These are phyloP conservation scores for Metalampra italica DNA, from an alignment of 2,888 invertebrate genomes.

Conservation along the genomic window DNA sequence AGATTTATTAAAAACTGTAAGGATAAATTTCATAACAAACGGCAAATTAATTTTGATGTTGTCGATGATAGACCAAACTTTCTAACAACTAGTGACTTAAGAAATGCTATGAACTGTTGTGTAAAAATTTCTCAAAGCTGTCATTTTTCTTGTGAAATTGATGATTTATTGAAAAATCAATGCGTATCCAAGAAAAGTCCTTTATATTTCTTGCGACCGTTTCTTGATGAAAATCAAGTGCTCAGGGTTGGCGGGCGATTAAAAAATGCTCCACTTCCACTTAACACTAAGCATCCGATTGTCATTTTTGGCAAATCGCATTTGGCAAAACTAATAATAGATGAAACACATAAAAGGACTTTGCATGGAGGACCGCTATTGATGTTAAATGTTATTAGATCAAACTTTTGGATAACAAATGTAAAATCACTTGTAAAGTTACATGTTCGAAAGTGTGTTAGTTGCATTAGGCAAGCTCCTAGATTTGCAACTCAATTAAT, in stretches of 20 bases:
- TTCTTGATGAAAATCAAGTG: slow-evolving; percentile 7
- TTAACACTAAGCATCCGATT: slow-evolving; percentile 13
- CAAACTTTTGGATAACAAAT: slow-evolving; percentile 13
- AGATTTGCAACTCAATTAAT: slow-evolving; percentile 2
- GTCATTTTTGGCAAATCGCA: slow-evolving; percentile 10
- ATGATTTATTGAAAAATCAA: neutral
- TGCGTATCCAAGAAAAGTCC: slow-evolving; percentile 1
- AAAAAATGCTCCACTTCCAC: neutral
- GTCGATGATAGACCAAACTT: neutral
- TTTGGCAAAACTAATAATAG: slow-evolving; percentile 10
- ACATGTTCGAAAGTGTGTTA: slow-evolving; percentile 5
- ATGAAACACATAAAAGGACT: slow-evolving; percentile 15
- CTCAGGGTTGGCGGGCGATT: slow-evolving; percentile 11
- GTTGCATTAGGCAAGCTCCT: slow-evolving; percentile 3
- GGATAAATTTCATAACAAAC: neutral
- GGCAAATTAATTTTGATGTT: too few relatives aligned
- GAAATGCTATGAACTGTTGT: slow-evolving; percentile 3
- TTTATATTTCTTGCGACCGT: slow-evolving; percentile 4
- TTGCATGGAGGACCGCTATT: slow-evolving; percentile 19
- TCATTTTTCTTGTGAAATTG: neutral
- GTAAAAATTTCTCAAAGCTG: slow-evolving; percentile 2
- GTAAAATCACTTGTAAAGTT: slow-evolving; percentile 5
- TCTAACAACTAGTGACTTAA: slow-evolving; percentile 2
- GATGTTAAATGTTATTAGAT: slow-evolving; percentile 13
- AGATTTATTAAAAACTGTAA: slow-evolving; percentile 5